A percentile compares a stretch with the other conserved stretches of the same genome.
Conservation (phyloP, 2,797 vertebrate genomes). For the Prionace glauca region DNA sequence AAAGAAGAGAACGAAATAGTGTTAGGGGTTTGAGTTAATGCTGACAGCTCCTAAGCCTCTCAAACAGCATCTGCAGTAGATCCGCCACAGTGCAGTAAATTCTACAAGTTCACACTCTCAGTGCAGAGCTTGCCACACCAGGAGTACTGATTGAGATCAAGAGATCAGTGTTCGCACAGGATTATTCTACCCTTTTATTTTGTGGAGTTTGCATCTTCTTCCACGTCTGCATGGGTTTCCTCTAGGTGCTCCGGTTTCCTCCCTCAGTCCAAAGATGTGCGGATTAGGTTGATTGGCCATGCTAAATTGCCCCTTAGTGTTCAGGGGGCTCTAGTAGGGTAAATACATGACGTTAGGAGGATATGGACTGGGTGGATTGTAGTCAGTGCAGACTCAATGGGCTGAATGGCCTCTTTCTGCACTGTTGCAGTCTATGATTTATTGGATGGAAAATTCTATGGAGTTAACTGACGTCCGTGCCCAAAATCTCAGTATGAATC, state of each 20-base stretch:
- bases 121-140: background rate
- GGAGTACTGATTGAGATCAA: background rate
- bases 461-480: background rate
- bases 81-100: background rate
- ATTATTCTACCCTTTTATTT: background rate
- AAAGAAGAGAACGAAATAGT: background rate
- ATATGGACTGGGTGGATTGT: too few relatives aligned
- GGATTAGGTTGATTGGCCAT: too few relatives aligned
- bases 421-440: background rate
- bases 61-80: background rate
- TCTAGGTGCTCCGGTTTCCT: too few relatives aligned
- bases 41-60: background rate
- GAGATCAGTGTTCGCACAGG: background rate
- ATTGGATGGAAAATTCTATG: background rate
- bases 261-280: too few relatives aligned
- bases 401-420: too few relatives aligned
- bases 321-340: too few relatives aligned
- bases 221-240: too few relatives aligned
- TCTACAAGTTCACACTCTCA: background rate
- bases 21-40: background rate
- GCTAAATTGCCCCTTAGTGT: too few relatives aligned
- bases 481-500: background rate
- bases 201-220: too few relatives aligned
- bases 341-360: too few relatives aligned
- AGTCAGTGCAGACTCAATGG: too few relatives aligned